These are phyloP conservation scores for Rosalia funebris DNA, from an alignment of 2,888 invertebrate genomes.

Conservation along the genomic window DNA sequence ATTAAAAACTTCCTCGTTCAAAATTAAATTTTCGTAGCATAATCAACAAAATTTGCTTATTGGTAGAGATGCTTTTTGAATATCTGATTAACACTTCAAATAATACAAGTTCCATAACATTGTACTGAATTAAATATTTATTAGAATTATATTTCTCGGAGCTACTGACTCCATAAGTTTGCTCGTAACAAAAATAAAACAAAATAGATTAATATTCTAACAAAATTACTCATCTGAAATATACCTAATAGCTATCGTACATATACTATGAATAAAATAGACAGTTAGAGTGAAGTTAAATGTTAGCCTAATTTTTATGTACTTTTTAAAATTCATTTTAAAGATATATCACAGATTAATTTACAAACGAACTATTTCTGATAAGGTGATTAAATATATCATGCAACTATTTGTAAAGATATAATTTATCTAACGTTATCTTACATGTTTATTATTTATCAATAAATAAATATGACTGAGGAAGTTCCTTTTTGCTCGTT, in stretches of 20 bases:
- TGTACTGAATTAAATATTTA: constrained; percentile 11
- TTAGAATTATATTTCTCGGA: constrained; percentile 19
- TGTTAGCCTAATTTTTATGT: constrained; percentile 16
- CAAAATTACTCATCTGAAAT: constrained; percentile 1
- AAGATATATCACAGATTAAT: constrained; percentile 30
- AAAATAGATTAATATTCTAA: constrained; percentile 12
- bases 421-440: constrained; percentile 8
- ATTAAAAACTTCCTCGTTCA: no score
- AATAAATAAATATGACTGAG: constrained; percentile 13
- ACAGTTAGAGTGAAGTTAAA: not conserved
- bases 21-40: no score
- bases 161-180: constrained; percentile 4
- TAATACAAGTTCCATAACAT: not conserved
- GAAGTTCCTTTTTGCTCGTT: not conserved
- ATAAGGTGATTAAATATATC: constrained; percentile 17
- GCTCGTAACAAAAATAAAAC: constrained; percentile 17
- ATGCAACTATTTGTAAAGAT: constrained; percentile 18
- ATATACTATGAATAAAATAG: not conserved
- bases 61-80: no score
- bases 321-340: constrained; percentile 24
- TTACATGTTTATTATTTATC: constrained; percentile 4
- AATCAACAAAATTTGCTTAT: no score
- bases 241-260: constrained; percentile 1
- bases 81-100: no score
- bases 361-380: constrained; percentile 21